Evolutionary conservation across 92 coral and sea anemone genomes (phyloP), one percentile per base, ranked within the genome.

Genomic region (Porites rus): DNA sequence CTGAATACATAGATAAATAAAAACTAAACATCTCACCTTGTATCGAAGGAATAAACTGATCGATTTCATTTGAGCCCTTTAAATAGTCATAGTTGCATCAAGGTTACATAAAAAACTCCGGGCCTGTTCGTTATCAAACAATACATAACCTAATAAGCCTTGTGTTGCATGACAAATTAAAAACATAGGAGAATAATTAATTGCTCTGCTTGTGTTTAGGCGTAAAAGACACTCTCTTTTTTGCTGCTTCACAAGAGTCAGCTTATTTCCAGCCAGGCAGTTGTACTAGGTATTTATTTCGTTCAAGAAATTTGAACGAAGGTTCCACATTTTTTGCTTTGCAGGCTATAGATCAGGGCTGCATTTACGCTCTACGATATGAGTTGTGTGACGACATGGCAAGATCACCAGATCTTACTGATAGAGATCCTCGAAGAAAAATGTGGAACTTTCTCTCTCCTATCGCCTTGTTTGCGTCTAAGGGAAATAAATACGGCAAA

Each of bases 381-480:
- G 91, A 91, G 28, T 10, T 85, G 58, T 87, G 88, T 31, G 94
- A 81, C 68, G 83, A 85, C 83, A 10, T 93, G 89, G 5, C 72
- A 10, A 79, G 77, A 21, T 22, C 67, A 58, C 67, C 75, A 11
- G 96, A 93, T 66, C 52, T 88, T 14, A 80, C 92, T 8, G 94
- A 93, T 51, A 17, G 17, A 0, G 92, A 92, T 81, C 90, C 76
- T n/a, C 72, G 78, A 25, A 69, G 90, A 46, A 82, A 77, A 53
- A 82, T 91, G 90, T 85, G 90, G 90, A 62, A 82, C 58, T 74
- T 85, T 51, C 80, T 81, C 67, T 88, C 94, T 65, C 96, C 96
- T 18, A 91, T 93, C 22, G 92, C 94, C 50, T 74, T 93, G 51
- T 93, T 93, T 77, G 96, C 86, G 6, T 88, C 80, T 80, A 54